phyloP scores from a whole-genome alignment of 2,797 vertebrate species.

The Calcarius lapponicus region DNA sequence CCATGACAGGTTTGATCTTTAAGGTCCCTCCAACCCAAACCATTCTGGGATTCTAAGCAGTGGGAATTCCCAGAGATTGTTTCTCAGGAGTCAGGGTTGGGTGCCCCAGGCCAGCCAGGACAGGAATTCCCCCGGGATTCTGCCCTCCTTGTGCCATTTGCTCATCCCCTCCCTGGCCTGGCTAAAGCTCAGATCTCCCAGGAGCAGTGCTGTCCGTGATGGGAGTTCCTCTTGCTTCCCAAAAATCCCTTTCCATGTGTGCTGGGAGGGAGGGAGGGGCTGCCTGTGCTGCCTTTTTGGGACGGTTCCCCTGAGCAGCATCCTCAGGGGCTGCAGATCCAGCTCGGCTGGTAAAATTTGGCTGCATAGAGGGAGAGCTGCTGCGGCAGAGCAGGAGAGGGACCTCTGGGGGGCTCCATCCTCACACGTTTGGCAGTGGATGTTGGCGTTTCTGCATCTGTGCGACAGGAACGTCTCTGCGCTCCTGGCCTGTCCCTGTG shows the following conservation, averaged over 20 bases:
- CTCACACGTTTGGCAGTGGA: not conserved
- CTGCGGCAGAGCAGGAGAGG: not conserved
- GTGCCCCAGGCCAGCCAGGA: not conserved
- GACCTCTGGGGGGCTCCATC: conserved; percentile 43
- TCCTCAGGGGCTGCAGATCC: not conserved
- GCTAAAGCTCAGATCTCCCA: not conserved
- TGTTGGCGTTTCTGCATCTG: accelerated
- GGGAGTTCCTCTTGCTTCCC: not conserved
- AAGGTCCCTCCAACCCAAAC: not conserved
- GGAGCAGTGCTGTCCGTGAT: not conserved
- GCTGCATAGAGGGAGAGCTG: not conserved
- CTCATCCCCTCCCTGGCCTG: not conserved
- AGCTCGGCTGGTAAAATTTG: accelerated
- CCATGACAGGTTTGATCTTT: not conserved
- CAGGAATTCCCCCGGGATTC: not conserved
- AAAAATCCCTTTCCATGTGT: not conserved
- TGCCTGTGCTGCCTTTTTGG: not conserved
- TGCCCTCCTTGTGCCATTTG: not conserved
- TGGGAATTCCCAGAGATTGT: not conserved
- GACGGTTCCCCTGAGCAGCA: not conserved
- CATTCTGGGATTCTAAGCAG: not conserved
- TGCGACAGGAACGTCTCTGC: not conserved
- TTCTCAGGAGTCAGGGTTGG: not conserved
- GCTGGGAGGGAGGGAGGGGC: not conserved
- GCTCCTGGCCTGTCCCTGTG: not conserved